Percentiles rank a stretch among this genome's conserved stretches.
These are phyloP conservation scores for Thinocorus orbignyianus DNA, from an alignment of 2,113 vertebrate genomes.

Conservation along the genomic window DNA sequence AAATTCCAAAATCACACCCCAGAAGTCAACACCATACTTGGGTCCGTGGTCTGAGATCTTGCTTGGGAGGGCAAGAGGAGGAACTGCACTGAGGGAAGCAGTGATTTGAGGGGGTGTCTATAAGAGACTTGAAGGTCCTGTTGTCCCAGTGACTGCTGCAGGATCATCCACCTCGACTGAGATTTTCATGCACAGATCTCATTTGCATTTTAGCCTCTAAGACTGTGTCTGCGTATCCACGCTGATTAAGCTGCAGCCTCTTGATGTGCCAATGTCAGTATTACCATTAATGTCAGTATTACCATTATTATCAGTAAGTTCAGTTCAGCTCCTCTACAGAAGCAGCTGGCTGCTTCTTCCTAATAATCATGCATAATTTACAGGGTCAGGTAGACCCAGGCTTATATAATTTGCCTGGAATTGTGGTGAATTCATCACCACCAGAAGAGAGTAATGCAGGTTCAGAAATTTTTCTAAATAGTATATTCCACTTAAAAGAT, in stretches of 20 bases:
- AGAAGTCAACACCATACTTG: neutral
- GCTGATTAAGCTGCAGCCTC: neutral
- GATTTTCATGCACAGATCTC: neutral
- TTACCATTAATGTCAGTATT: neutral
- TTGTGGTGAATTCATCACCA: slow-evolving; percentile 18
- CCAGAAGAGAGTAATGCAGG: slow-evolving; percentile 9
- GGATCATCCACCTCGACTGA: neutral
- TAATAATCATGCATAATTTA: neutral
- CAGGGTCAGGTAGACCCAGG: slow-evolving; percentile 11
- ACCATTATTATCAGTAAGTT: neutral
- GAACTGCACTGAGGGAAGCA: neutral
- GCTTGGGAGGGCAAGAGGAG: neutral
- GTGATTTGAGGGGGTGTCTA: neutral
- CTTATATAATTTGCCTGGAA: slow-evolving; percentile 51
- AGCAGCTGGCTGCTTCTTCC: neutral
- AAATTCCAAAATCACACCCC: neutral
- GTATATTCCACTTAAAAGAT: slow-evolving; percentile 66
- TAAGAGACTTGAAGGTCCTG: neutral
- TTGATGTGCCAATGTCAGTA: neutral
- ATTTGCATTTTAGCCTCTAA: neutral
- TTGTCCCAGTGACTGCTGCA: neutral
- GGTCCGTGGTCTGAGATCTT: neutral
- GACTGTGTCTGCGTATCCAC: neutral
- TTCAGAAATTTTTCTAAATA: slow-evolving; percentile 35
- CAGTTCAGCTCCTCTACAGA: neutral